Evolutionary conservation across 1,140 invertebrate genomes (phyloP).

Genomic region (Diorhabda sublineata): DNA sequence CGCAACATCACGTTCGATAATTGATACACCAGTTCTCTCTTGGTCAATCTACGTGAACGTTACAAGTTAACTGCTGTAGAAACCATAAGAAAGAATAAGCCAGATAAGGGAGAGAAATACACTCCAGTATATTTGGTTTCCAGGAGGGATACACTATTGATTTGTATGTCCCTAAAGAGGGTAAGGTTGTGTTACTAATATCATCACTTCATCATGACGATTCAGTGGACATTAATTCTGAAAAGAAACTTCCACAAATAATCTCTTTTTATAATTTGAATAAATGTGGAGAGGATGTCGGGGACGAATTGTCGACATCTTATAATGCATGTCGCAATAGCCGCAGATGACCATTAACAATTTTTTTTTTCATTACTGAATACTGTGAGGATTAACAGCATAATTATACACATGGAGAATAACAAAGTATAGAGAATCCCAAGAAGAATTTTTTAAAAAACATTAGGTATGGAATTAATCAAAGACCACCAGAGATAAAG

Average conservation of each 20-base stretch:
- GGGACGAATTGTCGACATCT: not conserved
- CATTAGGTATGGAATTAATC: not conserved
- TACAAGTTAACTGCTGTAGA: not conserved
- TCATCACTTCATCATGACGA: no score
- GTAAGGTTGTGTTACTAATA: not conserved
- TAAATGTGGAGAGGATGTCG: not conserved
- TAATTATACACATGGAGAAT: not conserved
- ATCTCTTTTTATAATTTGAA: not conserved
- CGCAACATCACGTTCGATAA: slow-evolving; percentile 42
- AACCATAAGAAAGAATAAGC: not conserved
- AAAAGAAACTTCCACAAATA: no score
- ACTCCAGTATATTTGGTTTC: not conserved
- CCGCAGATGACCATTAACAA: not conserved
- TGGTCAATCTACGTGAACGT: not conserved
- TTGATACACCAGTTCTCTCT: not conserved
- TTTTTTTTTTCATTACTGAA: not conserved
- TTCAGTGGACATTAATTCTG: no score
- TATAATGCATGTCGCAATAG: not conserved
- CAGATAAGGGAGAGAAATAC: not conserved
- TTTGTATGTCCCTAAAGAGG: not conserved
- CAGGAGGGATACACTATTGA: not conserved
- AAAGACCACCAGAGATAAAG: not conserved
- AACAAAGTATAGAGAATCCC: not conserved
- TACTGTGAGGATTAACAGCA: not conserved
- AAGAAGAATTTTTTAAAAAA: not conserved